Evolutionary conservation across 2,113 vertebrate genomes (phyloP).

Genomic region (Calypte anna): DNA sequence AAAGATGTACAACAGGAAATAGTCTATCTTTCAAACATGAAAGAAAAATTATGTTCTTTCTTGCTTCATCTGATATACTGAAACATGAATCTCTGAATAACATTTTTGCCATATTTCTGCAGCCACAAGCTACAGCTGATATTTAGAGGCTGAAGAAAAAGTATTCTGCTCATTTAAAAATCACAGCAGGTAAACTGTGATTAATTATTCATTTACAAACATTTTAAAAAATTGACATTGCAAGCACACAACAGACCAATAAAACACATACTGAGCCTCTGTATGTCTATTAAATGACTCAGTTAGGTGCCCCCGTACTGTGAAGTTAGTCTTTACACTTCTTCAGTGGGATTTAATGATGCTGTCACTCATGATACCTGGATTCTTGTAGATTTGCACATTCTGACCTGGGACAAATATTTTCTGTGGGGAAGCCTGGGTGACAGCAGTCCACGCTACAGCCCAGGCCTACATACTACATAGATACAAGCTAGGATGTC

Average conservation of each 20-base stretch:
- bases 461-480: accelerated
- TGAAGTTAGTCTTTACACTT: not conserved
- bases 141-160: not conserved
- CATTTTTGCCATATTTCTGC: not conserved
- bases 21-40: not conserved
- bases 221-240: not conserved
- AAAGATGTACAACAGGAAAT: not conserved
- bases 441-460: accelerated
- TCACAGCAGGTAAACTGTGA: not conserved
- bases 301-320: not conserved
- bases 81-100: not conserved
- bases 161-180: not conserved
- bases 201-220: not conserved
- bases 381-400: not conserved
- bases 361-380: not conserved
- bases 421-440: not conserved
- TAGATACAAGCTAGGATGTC: not conserved
- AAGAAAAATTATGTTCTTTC: not conserved
- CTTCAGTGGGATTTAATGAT: not conserved
- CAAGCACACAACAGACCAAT: not conserved
- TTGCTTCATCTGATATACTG: not conserved
- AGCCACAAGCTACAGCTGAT: not conserved
- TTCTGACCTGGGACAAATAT: not conserved
- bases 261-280: not conserved
- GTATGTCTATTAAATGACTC: not conserved